Base-by-base conservation (phyloP, 2,888 invertebrate species). In the Brenthis hecate region DNA sequence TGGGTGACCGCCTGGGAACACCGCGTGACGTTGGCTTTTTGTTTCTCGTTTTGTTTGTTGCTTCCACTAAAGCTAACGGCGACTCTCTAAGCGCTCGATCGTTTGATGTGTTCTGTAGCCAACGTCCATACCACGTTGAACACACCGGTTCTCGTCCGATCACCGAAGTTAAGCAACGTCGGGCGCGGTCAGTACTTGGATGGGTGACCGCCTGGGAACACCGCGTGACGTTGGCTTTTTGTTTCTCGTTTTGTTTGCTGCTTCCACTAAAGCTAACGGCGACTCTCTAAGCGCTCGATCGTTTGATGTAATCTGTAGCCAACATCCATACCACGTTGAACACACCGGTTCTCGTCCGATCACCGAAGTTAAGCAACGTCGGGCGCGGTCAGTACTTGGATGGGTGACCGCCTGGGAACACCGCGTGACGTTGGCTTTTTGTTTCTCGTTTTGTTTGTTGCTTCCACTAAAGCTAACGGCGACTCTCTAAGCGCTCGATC, bases 1-100 rank as follows among this genome's bases (percentile, higher is more conserved):
- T 86, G 84, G 84, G 84, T 85, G 83, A 84, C 81, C 83, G 82
- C 83, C 80, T 83, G 83, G 82, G 83, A 83, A 83, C 81, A 82
- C 81, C 79, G 76, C 72, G 72, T 70, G 66, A 65, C 68, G 71
- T 71, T 71, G 72, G 66, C 66, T 50, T 55, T 66, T 66, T 69
- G 23, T 13, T 43, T 13, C 5, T 43, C n/a, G 11, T 43, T 51
- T 51, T 16, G 51, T 51, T 14, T 6, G 8, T 36, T 36, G 36
- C 8, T 8, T 36, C 11, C 8, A 36, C 8, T 36, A 8, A 36
- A 36, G 32, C 32, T 36, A 6, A 8, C 32, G 6, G 32, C 5
- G 23, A 36, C 32, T 36, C 36, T 36, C 11, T 36, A 36, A 36
- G 36, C 36, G 36, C 36, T 8, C 36, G 36, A 11, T 36, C 36